Evolutionary conservation across 2,888 invertebrate genomes (phyloP), one percentile per base, ranked within the genome.

Genomic region (Cryptus viduatorius): DNA sequence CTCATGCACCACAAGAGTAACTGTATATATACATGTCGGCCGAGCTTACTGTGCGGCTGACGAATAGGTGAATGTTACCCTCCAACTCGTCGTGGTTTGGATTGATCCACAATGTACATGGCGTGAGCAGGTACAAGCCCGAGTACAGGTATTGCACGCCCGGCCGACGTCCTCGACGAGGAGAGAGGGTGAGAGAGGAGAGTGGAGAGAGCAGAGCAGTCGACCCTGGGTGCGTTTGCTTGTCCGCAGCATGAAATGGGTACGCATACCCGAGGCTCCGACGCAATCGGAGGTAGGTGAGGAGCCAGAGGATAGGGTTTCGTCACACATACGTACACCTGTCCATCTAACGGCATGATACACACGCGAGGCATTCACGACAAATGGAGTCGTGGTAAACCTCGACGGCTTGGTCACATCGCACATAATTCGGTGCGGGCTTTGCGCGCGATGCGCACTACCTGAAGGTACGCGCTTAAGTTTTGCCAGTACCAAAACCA

Each of bases 341-440:
- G 79, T 68, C 24, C 44, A 56, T 71, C 75, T 76, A 48, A 31
- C 56, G 75, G 80, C 73, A 85, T 81, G 71, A 72, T 69, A 85
- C 73, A 48, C 71, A 76, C 82, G 67, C 42, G 80, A 71, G 81
- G 84, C 78, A 87, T 87, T 78, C 86, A 64, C 75, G 80, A 86
- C 81, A 83, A 37, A 87, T 85, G 79, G 73, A 85, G 76, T 37
- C 79, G 81, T 82, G 85, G 83, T 79, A 86, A 86, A 82, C 86
- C 86, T 84, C 69, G 76, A 64, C 64, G 78, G 77, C 61, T 46
- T 56, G 37, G 80, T 79, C 79, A 86, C 77, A 79, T 84, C 82
- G 53, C 68, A 68, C 79, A 81, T 80, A 85, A 85, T 80, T 80
- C 80, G 80, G 73, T 44, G 31, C 68, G 53, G 73, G 61, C 65